These are phyloP conservation scores for Chrysomela aeneicollis DNA, from an alignment of 2,888 invertebrate species.

Conservation along the genomic window DNA sequence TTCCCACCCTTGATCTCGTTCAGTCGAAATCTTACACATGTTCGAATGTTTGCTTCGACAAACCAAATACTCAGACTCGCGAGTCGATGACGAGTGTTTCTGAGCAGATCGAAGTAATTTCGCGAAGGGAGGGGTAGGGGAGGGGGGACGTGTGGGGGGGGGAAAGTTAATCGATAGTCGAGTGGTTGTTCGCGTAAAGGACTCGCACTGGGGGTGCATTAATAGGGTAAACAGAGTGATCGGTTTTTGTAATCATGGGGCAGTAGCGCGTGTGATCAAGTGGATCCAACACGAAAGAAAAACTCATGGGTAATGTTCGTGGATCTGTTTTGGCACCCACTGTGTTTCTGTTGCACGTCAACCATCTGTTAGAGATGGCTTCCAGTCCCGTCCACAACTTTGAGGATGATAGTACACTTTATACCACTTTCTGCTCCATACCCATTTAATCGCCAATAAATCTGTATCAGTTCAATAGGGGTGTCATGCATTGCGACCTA, in stretches of 20 bases:
- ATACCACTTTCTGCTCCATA: no score
- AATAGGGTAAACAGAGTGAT: neutral
- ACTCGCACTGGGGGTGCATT: conserved; percentile 5
- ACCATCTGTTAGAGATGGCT: no score
- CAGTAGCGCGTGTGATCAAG: neutral
- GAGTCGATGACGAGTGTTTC: conserved; percentile 28
- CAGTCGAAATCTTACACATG: conserved; percentile 40
- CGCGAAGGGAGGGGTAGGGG: neutral
- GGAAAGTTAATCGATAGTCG: conserved; percentile 26
- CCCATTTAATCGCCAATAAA: no score
- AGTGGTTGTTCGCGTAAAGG: conserved; percentile 11
- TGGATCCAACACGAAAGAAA: no score
- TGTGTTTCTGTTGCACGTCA: no score
- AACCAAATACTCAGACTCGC: no score
- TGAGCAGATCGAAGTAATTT: conserved; percentile 13
- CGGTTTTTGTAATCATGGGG: neutral
- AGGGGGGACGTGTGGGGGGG: conserved; percentile 9
- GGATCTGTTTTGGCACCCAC: no score
- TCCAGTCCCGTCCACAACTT: no score
- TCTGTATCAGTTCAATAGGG: no score
- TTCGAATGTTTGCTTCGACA: conserved; percentile 31
- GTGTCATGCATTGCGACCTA: no score
- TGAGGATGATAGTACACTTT: no score
- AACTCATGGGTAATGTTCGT: no score
- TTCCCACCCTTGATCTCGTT: conserved; percentile 40